Evolutionary conservation across 2,888 invertebrate species (phyloP), one percentile per base, ranked within the genome.

Genomic region (Melitaea athalia): DNA sequence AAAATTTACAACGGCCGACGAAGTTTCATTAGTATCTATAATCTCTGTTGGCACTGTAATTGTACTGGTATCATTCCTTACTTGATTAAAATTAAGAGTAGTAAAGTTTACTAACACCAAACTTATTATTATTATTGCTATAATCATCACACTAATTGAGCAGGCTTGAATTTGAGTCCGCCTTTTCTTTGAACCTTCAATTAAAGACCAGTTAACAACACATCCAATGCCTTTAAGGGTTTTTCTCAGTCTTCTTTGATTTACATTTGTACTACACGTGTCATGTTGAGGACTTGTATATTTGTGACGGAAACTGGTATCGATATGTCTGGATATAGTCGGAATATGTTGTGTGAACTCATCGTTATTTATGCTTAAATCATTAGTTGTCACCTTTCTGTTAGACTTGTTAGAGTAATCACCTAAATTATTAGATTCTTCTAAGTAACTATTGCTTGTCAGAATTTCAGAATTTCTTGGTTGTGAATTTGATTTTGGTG

Each of bases 101-200:
- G 91, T 91, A 85, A 91, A 90, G 82, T 92, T 92, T 66, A 92
- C 91, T 81, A 93, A 85, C 82, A 93, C 80, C 82, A 93, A 89
- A 85, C 91, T 91, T 83, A 93, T 91, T 42, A 90, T 84, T 82
- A 93, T 84, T 70, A 93, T 91, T 72, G 93, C 91, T 81, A 93
- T 79, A 78, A 93, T 89, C 90, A 92, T 92, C 79, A 92, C 85
- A 85, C 91, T 92, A 85, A 92, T 91, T 89, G 92, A 92, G 88
- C 91, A 92, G 70, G 92, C 92, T 82, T 91, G 91, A 80, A 93
- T 91, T 83, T 91, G 92, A 74, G 88, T 92, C 78, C 90, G 83
- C 78, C 91, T 93, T 74, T 91, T 92, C 53, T 91, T 83, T 68
- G 89, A 85, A 76, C 86, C 89, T 76, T 92, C 91, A 76, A 86